Base-by-base conservation (phyloP, 1,140 invertebrate genomes). In the Temnothorax nylanderi region DNA sequence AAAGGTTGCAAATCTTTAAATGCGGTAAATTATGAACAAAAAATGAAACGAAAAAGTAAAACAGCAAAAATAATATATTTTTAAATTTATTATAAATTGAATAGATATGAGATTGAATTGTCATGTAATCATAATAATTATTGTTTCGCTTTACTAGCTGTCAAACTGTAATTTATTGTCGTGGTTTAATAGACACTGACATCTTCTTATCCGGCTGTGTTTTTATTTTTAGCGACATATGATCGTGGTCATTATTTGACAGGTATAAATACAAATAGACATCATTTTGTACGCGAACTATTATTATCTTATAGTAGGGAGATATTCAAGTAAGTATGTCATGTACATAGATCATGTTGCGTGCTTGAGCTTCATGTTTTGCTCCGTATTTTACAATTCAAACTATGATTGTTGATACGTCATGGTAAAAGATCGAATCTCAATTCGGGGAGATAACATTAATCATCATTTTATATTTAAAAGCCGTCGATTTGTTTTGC, bases 311-410 rank as follows among this genome's bases (percentile, higher is more conserved):
- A 21, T 26, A 78, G 26, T 18, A 16, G 37, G 41, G 21, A 34
- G 58, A 47, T 47, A 49, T 77, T 78, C 18, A 18, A 78, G 18
- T 78, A 69, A 78, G 54, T 58, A 37, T 65, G 76, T 49, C 18
- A n/a, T 47, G 16, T 44, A 49, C 60, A 47, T 65, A 34, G 41
- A 65, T 78, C 18, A 49, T 47, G 32, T 78, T 65, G 26, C 41
- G 41, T 56, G 32, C 44, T 47, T 21, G 76, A 32, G 6, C 41
- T 49, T 64, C 41, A 47, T 47, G 41, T 78, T 78, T 65, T 34
- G 26, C 58, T 49, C 44, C 26, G 21, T 47, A 32, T 65, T 78
- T 78, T 49, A 65, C 60, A 49, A 76, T 76, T 41, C 21, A 76
- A 65, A 65, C 32, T 49, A 34, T 18, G 34, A 44, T 60, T 13